Conservation (phyloP, 2,797 vertebrate genomes). For the Eidolon dupreanum region DNA sequence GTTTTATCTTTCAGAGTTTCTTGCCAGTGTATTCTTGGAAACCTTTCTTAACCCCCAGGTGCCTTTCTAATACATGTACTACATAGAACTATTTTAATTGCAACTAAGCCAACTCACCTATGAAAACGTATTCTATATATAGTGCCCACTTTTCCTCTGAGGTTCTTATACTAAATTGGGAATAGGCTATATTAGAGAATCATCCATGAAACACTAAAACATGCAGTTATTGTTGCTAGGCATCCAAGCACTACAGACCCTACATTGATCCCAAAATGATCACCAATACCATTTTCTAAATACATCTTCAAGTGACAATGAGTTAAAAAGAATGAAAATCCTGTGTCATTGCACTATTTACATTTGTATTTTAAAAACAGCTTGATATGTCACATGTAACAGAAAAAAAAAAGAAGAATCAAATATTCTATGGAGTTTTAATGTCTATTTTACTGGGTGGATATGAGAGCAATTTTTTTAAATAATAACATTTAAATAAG, state of each 20-base stretch:
- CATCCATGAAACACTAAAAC: background rate
- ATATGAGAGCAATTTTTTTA: background rate
- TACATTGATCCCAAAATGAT: background rate
- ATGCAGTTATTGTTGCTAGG: background rate
- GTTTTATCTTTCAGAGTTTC: background rate
- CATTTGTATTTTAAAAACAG: background rate
- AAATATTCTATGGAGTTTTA: background rate
- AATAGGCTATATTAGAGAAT: background rate
- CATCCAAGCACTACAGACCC: background rate
- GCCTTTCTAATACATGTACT: rapidly evolving
- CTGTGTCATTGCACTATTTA: background rate
- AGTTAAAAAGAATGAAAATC: background rate
- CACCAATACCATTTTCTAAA: background rate
- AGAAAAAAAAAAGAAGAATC: background rate
- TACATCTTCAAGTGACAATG: background rate
- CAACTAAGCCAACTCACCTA: background rate
- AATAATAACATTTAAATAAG: background rate
- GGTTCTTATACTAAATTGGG: background rate
- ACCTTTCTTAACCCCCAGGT: background rate
- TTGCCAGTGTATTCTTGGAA: background rate
- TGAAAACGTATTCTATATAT: background rate
- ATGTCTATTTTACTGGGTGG: background rate
- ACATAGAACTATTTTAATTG: conserved; percentile 12
- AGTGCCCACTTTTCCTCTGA: background rate
- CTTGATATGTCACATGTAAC: background rate